Conservation (phyloP, 2,888 invertebrate genomes). For the Parochlus steinenii region DNA sequence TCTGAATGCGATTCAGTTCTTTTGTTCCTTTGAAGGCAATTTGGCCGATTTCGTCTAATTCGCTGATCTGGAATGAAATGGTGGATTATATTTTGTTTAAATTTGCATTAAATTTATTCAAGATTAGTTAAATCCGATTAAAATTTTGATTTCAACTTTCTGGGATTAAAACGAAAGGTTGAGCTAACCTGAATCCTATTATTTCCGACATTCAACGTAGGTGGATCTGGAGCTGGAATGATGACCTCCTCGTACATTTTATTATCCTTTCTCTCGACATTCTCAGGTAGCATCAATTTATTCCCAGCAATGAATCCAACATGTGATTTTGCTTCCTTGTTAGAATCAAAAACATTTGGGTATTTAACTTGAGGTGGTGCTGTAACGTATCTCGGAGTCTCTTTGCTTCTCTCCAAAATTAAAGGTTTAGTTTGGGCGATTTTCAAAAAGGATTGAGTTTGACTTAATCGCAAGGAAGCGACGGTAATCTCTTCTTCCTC, state of each 20-base stretch:
- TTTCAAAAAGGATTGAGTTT: constrained; percentile 25
- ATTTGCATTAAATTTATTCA: constrained; percentile 7
- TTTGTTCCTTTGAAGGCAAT: constrained; percentile 78
- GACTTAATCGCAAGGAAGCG: constrained; percentile 24
- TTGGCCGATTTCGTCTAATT: constrained; percentile 57
- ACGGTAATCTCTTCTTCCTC: constrained; percentile 33
- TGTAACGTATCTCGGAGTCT: constrained; percentile 40
- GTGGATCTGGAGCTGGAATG: constrained; percentile 52
- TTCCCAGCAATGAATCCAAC: constrained; percentile 60
- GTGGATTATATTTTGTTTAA: constrained; percentile 13
- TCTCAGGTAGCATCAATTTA: constrained; percentile 65
- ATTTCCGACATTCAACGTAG: constrained; percentile 42
- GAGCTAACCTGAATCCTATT: constrained; percentile 43
- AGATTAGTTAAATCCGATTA: constrained; percentile 43
- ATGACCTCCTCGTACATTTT: constrained; percentile 72
- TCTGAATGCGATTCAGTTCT: constrained; percentile 84
- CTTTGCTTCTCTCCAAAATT: constrained; percentile 29
- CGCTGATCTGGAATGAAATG: constrained; percentile 20
- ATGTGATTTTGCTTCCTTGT: constrained; percentile 43
- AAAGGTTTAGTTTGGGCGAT: constrained; percentile 24
- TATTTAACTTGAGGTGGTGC: constrained; percentile 41
- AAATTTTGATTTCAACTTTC: too few relatives aligned
- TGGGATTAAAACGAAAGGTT: too few relatives aligned
- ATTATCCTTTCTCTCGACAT: constrained; percentile 51
- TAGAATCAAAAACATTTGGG: constrained; percentile 79